Evolutionary conservation across 2,888 invertebrate genomes (phyloP).

Genomic region (Lycia hirtaria): DNA sequence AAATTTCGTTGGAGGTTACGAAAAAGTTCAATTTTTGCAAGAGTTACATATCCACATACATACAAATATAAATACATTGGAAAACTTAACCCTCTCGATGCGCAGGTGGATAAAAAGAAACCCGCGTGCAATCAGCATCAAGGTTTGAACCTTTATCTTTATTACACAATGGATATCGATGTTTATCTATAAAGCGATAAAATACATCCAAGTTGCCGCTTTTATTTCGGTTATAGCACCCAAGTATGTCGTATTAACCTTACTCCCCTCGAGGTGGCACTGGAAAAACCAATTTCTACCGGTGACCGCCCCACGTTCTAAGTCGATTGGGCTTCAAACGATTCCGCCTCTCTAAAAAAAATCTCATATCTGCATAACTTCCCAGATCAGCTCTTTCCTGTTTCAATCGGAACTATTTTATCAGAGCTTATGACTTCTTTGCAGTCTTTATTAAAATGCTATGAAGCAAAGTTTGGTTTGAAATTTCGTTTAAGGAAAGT

Average conservation of each 20-base stretch:
- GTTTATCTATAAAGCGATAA: no score
- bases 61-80: no score
- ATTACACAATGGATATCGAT: no score
- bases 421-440: conserved; percentile 14
- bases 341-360: conserved; percentile 49
- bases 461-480: neutral
- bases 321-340: conserved; percentile 70
- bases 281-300: conserved; percentile 75
- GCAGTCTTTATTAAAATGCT: conserved; percentile 8
- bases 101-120: no score
- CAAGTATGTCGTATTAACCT: conserved; percentile 28
- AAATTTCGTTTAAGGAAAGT: neutral
- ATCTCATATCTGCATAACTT: conserved; percentile 54
- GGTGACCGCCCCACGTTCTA: conserved; percentile 62
- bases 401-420: conserved; percentile 35
- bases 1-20: no score
- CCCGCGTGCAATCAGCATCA: no score
- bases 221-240: neutral
- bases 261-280: conserved; percentile 51
- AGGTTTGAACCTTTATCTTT: no score
- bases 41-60: no score
- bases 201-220: no score
- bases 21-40: no score
- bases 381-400: conserved; percentile 43
- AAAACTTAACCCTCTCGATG: no score